Base-by-base conservation (phyloP, 2,113 vertebrate species). In the Lophius piscatorius region DNA sequence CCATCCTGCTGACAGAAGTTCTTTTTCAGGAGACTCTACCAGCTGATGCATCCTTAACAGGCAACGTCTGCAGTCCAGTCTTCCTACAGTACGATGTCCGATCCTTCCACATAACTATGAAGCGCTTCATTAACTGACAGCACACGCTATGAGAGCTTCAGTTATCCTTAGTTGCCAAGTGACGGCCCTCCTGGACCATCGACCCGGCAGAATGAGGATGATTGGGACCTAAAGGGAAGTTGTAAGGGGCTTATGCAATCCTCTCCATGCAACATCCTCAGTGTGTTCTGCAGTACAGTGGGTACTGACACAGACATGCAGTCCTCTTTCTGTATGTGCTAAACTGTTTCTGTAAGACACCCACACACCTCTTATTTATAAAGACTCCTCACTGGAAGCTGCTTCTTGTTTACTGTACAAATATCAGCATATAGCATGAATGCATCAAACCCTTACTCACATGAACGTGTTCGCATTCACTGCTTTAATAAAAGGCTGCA, bases 111-210 rank as follows among this genome's bases (percentile, higher is more conserved):
- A 17, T 22, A 23, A 46, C 56, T 12, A 47, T 24, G 44, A 41
- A 51, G 54, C 9, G 0, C 13, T 1, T 31, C 35, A 73, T 66
- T 50, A 76, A 66, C 59, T 66, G 41, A 46, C 42, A 18, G 40
- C 54, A 4, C 55, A 54, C 26, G 12, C 63, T 23, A 42, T 2
- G 56, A 62, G 63, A 33, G 75, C 67, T 82, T 78, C 63, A 70
- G 60, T 74, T 78, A 79, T 76, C 60, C 39, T 28, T 46, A 36
- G 87, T 88, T 88, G 87, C 87, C 78, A 73, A 80, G 87, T 71
- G 87, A 90, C 72, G 34, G 45, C 23, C 18, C 63, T 57, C 78
- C 75, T 41, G 60, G 52, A 61, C 76, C 70, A 88, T 89, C 70
- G 81, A 89, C 84, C 78, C 67, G 73, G 56, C 39, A 63, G 76